Evolutionary conservation across 2,797 vertebrate genomes (phyloP).

Genomic region (Hoplostethus mediterraneus): DNA sequence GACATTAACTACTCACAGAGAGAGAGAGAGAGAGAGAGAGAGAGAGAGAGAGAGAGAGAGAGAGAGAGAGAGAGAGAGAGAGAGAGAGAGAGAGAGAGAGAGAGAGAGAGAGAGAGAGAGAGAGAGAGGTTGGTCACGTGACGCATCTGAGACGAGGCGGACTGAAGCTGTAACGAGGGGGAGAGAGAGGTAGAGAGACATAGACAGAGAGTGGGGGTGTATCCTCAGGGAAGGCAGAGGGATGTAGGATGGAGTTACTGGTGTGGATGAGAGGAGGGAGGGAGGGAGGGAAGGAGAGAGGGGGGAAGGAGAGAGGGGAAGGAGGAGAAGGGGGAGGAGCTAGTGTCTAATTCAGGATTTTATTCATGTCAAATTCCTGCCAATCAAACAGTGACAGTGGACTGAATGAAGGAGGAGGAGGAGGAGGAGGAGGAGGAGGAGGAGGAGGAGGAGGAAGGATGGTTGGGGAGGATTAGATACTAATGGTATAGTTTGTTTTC

Average conservation of each 20-base stretch:
- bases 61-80: constrained; percentile 20
- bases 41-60: constrained; percentile 13
- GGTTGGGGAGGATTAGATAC: too few species aligned
- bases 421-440: too few species aligned
- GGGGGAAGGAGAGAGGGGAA: not conserved
- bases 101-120: constrained; percentile 21
- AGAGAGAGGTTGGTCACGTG: constrained; percentile 62
- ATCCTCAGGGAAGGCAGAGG: constrained; percentile 65
- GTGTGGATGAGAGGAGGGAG: constrained; percentile 26
- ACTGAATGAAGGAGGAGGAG: too few species aligned
- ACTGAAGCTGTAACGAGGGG: constrained; percentile 11
- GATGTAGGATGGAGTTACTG: constrained; percentile 64
- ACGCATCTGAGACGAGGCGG: constrained; percentile 63
- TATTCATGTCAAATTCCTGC: too few species aligned
- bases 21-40: constrained; percentile 2
- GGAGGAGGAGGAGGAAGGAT: too few species aligned
- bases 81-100: not conserved
- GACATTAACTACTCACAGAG: too few species aligned
- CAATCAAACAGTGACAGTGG: too few species aligned
- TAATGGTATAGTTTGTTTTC: too few species aligned
- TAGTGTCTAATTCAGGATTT: not conserved
- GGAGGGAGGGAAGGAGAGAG: not conserved
- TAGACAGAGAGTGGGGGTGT: constrained; percentile 36
- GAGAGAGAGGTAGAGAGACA: constrained; percentile 20
- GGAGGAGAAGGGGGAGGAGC: not conserved